Evolutionary conservation across 2,797 vertebrate genomes (phyloP).

Genomic region (Hemitrygon akajei): DNA sequence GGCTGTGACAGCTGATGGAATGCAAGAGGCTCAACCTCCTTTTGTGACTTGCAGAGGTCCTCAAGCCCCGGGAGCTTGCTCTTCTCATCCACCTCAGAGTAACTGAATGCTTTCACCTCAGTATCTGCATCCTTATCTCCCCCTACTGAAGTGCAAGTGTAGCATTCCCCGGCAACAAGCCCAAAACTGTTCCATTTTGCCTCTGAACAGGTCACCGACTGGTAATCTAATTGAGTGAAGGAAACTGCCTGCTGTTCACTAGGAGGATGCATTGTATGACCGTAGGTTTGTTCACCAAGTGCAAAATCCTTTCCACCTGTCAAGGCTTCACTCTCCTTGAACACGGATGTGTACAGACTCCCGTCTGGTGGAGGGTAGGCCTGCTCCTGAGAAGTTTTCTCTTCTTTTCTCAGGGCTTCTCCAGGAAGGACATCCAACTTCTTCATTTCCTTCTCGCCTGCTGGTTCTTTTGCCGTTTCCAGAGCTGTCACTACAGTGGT

Average conservation of each 20-base stretch:
- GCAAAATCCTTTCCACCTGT: background rate
- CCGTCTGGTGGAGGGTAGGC: background rate
- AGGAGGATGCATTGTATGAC: slow-evolving; percentile 49
- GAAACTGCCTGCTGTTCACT: background rate
- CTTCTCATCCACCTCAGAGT: slow-evolving; percentile 81
- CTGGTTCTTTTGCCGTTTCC: background rate
- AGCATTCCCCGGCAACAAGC: slow-evolving; percentile 51
- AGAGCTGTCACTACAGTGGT: too few relatives aligned
- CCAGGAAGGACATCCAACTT: background rate
- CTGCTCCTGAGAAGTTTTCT: too few relatives aligned
- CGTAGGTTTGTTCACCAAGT: slow-evolving; percentile 48
- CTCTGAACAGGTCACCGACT: slow-evolving; percentile 50
- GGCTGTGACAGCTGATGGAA: background rate
- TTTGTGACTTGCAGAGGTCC: slow-evolving; percentile 40
- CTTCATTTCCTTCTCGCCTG: background rate
- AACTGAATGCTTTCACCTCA: slow-evolving; percentile 84
- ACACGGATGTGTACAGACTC: background rate
- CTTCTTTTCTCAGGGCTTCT: background rate
- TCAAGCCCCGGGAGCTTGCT: slow-evolving; percentile 53
- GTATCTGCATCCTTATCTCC: slow-evolving; percentile 88
- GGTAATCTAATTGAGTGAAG: slow-evolving; percentile 52
- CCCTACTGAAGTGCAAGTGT: slow-evolving; percentile 39
- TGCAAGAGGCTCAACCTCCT: slow-evolving; percentile 26
- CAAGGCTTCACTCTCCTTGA: background rate
- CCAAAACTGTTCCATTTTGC: slow-evolving; percentile 57